A percentile compares a stretch with the other conserved stretches of the same genome.
Evolutionary conservation across 2,888 invertebrate genomes (phyloP).

Genomic region (Leucophenga maculata): DNA sequence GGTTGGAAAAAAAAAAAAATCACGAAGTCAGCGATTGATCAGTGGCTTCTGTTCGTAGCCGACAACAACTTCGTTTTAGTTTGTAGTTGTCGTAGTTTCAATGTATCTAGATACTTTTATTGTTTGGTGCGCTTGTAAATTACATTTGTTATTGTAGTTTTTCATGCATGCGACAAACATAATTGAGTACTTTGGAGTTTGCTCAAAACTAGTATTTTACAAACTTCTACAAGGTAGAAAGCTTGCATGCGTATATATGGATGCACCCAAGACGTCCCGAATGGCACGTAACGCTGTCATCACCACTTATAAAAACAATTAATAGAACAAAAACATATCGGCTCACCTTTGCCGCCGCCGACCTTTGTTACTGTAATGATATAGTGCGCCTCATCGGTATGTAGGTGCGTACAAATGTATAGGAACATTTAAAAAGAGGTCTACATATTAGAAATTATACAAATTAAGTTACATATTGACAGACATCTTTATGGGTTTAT

Average conservation of each 20-base stretch:
- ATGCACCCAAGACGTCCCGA: not conserved
- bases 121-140: constrained; percentile 19
- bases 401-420: too few relatives aligned
- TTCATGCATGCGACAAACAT: constrained; percentile 26
- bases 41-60: not conserved
- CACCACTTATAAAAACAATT: not conserved
- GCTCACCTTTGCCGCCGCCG: constrained; percentile 49
- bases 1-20: too few relatives aligned
- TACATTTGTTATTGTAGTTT: constrained; percentile 20
- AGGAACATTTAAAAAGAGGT: too few relatives aligned
- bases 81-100: constrained; percentile 9
- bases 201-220: not conserved
- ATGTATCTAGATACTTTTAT: constrained; percentile 10
- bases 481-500: not conserved
- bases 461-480: not conserved
- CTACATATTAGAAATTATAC: too few relatives aligned
- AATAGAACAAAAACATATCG: not conserved
- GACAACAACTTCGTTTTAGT: not conserved
- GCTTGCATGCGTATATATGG: too few relatives aligned
- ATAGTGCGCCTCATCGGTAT: too few relatives aligned
- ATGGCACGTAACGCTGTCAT: not conserved
- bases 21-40: not conserved
- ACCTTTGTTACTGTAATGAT: constrained; percentile 40
- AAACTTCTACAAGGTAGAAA: not conserved
- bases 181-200: constrained; percentile 11